Evolutionary conservation across 2,113 vertebrate genomes (phyloP), one percentile per base, ranked within the genome.

Genomic region (Mesocricetus auratus): DNA sequence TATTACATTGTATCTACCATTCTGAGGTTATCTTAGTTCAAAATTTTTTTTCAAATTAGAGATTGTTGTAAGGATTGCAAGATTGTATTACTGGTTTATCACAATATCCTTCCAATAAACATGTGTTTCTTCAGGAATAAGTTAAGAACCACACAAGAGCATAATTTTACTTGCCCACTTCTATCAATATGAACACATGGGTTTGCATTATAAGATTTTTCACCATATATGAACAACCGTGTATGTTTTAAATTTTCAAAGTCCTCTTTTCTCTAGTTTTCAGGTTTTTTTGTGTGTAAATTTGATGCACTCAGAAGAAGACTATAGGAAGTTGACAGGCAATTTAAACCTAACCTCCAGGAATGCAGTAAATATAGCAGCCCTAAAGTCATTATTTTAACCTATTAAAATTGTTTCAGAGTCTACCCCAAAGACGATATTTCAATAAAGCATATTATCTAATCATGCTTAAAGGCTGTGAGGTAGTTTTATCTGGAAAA

Each of bases 301-400:
- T 10, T 83, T 82, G 7, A 29, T 66, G 33, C 39, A 87, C 12
- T 79, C 92, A 66, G 53, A 92, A 95, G 79, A 53, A 39, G 36
- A 56, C 56, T 77, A 39, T 90, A 94, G 86, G 11, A 96, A 31
- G 24, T 91, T 96, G 29, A 82, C 24, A 56, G 8, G 89, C 31
- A 90, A 85, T 73, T 94, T 22, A 96, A 93, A 95, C 31, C 4
- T 69, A 69, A 82, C 85, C 97, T 96, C 94, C 96, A 96, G 39
- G 33, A 95, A 82, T 81, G 7, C 79, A 60, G 77, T 75, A 91
- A 94, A 73, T 33, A 62, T 62, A 90, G 39, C 36, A 95, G 17
- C 90, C 78, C 78, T 93, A 60, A 96, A 97, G 93, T 74, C 66
- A 82, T 0, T 93, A 73, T 91, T 96, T 64, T 81, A 90, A 93